Percentiles rank a stretch among this genome's conserved stretches.
These are phyloP conservation scores for Eilema caniola DNA, from an alignment of 2,888 invertebrate species.

Conservation along the genomic window DNA sequence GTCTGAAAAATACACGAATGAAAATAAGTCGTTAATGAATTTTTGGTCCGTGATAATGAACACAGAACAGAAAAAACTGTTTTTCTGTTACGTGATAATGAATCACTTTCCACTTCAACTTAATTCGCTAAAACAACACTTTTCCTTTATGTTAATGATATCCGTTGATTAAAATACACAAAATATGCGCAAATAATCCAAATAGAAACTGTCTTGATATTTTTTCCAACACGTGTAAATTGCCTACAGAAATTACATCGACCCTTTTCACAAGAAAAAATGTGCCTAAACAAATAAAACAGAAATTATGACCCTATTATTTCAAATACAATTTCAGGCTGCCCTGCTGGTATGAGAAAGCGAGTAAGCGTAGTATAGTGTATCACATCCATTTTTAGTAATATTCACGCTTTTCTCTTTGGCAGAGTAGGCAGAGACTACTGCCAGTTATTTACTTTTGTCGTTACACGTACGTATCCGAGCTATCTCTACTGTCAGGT, in stretches of 20 bases:
- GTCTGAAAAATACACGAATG: too few species aligned
- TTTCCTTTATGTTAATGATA: neutral
- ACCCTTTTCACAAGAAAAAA: constrained; percentile 24
- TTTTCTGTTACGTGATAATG: too few species aligned
- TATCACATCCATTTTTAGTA: neutral
- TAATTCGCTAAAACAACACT: neutral
- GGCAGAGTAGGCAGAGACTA: neutral
- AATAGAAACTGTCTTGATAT: constrained; percentile 16
- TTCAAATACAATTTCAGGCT: constrained; percentile 10
- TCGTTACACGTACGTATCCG: neutral
- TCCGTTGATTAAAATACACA: neutral
- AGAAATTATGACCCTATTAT: constrained; percentile 22
- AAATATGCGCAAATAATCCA: neutral
- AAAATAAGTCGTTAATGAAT: too few species aligned
- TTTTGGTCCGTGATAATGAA: neutral
- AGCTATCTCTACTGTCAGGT: neutral
- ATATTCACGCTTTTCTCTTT: neutral
- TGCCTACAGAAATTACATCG: constrained; percentile 17
- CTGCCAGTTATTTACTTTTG: neutral
- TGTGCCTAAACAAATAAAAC: constrained; percentile 31
- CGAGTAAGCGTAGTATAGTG: constrained; percentile 17
- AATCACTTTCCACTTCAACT: neutral
- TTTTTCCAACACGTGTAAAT: constrained; percentile 16
- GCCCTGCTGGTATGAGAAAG: constrained; percentile 14
- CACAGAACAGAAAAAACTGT: too few species aligned